These are phyloP conservation scores for Aphis craccivora DNA, from an alignment of 1,140 invertebrate genomes.

Conservation along the genomic window DNA sequence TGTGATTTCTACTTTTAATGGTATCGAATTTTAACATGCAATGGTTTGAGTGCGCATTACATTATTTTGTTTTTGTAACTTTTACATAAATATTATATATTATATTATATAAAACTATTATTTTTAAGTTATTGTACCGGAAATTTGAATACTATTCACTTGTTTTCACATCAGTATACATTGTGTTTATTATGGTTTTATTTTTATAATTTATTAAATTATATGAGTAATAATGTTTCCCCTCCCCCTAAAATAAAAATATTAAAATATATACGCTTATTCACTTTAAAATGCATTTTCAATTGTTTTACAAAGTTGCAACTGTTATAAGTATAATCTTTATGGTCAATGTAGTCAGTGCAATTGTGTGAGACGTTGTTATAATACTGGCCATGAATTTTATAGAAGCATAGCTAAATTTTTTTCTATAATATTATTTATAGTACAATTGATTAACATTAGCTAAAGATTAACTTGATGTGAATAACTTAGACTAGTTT, in stretches of 20 bases:
- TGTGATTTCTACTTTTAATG: neutral
- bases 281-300: neutral
- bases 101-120: constrained; percentile 15
- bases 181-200: constrained; percentile 1
- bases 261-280: constrained; percentile 11
- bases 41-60: neutral
- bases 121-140: neutral
- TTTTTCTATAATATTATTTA: neutral
- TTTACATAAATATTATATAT: neutral
- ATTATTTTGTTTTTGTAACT: neutral
- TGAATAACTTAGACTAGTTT: too few species aligned
- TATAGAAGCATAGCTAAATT: too few species aligned
- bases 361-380: too few species aligned
- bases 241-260: neutral
- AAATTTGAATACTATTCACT: neutral
- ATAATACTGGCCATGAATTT: too few species aligned
- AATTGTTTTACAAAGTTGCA: neutral
- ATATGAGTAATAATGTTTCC: too few species aligned
- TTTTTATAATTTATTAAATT: neutral
- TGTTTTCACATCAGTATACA: neutral
- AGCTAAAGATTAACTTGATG: too few species aligned
- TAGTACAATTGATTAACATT: too few species aligned
- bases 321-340: neutral
- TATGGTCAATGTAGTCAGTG: too few species aligned
- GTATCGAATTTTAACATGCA: neutral